Evolutionary conservation across 2,888 invertebrate species (phyloP), one percentile per base, ranked within the genome.

Genomic region (Venusia cambrica): DNA sequence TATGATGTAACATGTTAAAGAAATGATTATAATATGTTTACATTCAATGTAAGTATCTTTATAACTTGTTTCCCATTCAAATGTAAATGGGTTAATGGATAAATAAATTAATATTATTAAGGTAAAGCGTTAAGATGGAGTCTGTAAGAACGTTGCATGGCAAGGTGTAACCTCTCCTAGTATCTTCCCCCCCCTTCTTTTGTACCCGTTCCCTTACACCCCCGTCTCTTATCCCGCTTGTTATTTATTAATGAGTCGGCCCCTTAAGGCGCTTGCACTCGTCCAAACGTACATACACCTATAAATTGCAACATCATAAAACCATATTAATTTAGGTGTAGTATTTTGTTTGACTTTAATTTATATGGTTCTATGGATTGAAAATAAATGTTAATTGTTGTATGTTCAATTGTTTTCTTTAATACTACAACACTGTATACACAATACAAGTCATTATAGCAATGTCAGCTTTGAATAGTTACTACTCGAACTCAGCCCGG

Each of bases 331-430:
- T 71, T 72, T 68, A 75, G 65, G 64, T 71, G 75, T 83, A 79
- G 80, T 74, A 74, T 74, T 81, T 77, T 68, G 70, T 75, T 80
- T 79, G 72, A 75, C 61, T 75, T 74, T 79, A 70, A 81, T 78
- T 78, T 77, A 79, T 79, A 80, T 79, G 83, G 83, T 85, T 80
- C 81, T 80, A 74, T 83, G 84, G 79, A 84, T 80, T 84, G 76
- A 84, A 63, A 84, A 84, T 85, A 84, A 84, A 85, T 68, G 79
- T 83, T 83, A 76, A 76, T 76, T 84, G 81, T 83, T 84, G 83
- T 84, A 84, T 72, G 71, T 73, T 73, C 62, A 61, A 55, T 69
- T 69, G 67, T 68, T 78, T 74, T 74, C 76, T 30, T 8, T 12
- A n/a, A n/a, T n/a, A n/a, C n/a, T n/a, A n/a, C n/a, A n/a, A n/a